These are phyloP conservation scores for Jaculus jaculus DNA, from an alignment of 2,113 vertebrate species.

Conservation along the genomic window DNA sequence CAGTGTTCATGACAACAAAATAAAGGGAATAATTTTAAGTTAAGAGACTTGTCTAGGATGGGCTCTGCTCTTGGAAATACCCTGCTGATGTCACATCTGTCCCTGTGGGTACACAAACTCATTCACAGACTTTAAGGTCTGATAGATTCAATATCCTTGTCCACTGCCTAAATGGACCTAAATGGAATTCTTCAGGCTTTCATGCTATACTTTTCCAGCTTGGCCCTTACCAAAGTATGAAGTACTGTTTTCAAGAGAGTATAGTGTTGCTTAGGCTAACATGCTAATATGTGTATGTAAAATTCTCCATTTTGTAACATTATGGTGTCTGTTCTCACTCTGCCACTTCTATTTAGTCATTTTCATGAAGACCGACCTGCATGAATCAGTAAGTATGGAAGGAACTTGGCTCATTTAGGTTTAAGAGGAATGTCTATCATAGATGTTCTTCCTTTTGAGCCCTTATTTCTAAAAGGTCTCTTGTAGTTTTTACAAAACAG, in stretches of 20 bases:
- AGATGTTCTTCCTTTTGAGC: conserved; percentile 43
- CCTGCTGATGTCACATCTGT: neutral
- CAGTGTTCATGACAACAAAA: conserved; percentile 55
- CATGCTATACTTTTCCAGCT: neutral
- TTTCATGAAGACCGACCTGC: neutral
- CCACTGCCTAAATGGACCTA: neutral
- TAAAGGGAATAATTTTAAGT: conserved; percentile 40
- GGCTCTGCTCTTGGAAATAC: neutral
- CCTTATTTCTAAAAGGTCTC: conserved; percentile 51
- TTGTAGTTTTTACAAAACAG: conserved; percentile 45
- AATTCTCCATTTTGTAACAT: conserved; percentile 38
- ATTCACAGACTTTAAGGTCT: neutral
- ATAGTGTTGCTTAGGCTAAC: conserved; percentile 1
- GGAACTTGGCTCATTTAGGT: conserved; percentile 28
- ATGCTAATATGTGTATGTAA: neutral
- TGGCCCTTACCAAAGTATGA: conserved; percentile 27
- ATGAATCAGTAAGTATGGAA: conserved; percentile 11
- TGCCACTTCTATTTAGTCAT: neutral
- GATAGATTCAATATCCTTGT: neutral
- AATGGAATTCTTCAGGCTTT: neutral
- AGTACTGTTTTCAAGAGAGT: neutral
- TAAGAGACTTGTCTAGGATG: conserved; percentile 40
- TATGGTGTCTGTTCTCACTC: neutral
- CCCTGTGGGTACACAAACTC: neutral
- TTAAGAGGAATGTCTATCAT: conserved; percentile 46